Base-by-base conservation (phyloP, 2,888 invertebrate genomes). In the Petrolisthes manimaculis region DNA sequence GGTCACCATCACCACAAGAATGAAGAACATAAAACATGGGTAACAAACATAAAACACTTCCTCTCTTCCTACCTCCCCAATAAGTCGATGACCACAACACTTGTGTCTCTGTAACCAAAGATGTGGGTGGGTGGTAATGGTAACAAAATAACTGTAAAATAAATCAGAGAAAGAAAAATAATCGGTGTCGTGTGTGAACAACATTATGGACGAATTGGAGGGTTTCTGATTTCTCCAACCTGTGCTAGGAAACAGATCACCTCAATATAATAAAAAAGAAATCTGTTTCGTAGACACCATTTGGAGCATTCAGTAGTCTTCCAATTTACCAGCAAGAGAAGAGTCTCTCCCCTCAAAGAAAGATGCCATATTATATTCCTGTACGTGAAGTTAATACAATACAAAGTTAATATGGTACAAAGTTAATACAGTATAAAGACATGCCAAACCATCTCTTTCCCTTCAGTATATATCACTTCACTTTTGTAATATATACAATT, bases 71-170 rank as follows among this genome's bases (percentile, higher is more conserved):
- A 87, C 87, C 87, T 87, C 83, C 78, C 79, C 12, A 21, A 69
- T 56, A 83, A 53, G 37, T 87, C 87, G 79, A 87, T 37, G 87
- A 83, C 71, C 67, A 51, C 51, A 78, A 83, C 83, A 77, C 61
- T 83, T 56, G 56, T 21, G 55, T 54, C 69, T 55, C 86, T 86
- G 86, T 53, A 87, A 83, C 71, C 78, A 71, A 71, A 71, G 21
- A 71, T 71, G 71, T 37, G 37, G 37, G 37, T 37, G 37, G 37
- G 37, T 37, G 37, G 37, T 37, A 37, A 37, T 37, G 37, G 37
- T 37, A 81, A 75, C 75, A 87, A 67, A 78, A 85, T 53, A 55
- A 12, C 79, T 12, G 51, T 53, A 79, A 55, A 71, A 69, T 55
- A 84, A n/a, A 37, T 51, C 18, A 51, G 14, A 12, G 18, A 51